phyloP scores from a whole-genome alignment of 2,113 vertebrate species.

The Mirza zaza region DNA sequence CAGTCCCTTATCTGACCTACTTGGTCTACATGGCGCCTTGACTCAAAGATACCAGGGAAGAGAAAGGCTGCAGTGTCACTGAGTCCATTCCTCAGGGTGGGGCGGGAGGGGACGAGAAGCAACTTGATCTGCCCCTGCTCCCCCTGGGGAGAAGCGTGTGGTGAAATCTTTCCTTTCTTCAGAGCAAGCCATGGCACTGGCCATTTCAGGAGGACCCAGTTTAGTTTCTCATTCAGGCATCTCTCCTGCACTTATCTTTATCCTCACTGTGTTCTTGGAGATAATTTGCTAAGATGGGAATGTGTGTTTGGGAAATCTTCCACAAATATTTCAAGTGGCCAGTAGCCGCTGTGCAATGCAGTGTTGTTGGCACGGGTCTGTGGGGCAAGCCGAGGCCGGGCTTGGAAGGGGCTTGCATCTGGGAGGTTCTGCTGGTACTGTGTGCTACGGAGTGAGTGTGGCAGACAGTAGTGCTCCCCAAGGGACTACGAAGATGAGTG shows the following conservation, averaged over 20 bases:
- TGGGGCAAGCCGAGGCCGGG: background rate
- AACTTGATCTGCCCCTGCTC: slow-evolving; percentile 47
- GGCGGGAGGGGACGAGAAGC: slow-evolving; percentile 43
- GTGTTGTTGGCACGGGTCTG: background rate
- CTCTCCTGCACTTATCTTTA: background rate
- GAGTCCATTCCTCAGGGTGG: slow-evolving; percentile 69
- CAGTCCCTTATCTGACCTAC: slow-evolving; percentile 71
- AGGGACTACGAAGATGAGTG: background rate
- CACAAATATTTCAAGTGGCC: too few species aligned
- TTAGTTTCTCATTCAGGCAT: background rate
- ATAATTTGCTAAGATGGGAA: background rate
- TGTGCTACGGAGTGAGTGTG: background rate
- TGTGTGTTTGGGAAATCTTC: background rate
- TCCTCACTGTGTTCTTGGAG: background rate
- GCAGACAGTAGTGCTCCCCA: too few species aligned
- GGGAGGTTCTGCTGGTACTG: background rate
- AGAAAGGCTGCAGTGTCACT: slow-evolving; percentile 63
- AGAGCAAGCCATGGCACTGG: background rate
- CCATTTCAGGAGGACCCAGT: background rate
- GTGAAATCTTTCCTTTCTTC: background rate
- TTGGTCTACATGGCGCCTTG: slow-evolving; percentile 75
- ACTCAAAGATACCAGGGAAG: slow-evolving; percentile 61
- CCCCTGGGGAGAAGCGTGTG: slow-evolving; percentile 7
- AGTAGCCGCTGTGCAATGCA: background rate
- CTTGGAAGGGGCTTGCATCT: background rate